Percentiles rank a stretch among this genome's conserved stretches.
Evolutionary conservation across 1,140 invertebrate genomes (phyloP).

Genomic region (Leptinotarsa defecta): DNA sequence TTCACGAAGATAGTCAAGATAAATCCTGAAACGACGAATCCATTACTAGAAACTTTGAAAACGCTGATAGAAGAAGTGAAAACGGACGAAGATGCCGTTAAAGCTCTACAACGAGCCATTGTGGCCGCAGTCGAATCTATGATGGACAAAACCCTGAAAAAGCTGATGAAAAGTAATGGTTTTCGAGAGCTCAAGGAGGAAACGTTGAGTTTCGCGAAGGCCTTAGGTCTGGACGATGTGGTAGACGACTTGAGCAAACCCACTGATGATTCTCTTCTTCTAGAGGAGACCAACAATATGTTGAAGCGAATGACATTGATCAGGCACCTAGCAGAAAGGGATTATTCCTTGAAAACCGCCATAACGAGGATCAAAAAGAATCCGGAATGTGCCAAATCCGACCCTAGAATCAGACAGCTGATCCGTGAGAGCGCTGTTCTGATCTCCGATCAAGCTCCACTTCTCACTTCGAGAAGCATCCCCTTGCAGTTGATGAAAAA

Average conservation of each 20-base stretch:
- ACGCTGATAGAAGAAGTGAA: constrained; percentile 40
- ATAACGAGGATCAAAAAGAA: constrained; percentile 67
- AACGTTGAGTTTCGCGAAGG: constrained; percentile 71
- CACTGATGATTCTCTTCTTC: constrained; percentile 23
- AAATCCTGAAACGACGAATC: constrained; percentile 48
- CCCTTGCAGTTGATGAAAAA: constrained; percentile 67
- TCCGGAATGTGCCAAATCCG: constrained; percentile 67
- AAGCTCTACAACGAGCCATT: constrained; percentile 45
- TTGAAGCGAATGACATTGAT: constrained; percentile 74
- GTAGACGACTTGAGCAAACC: constrained; percentile 54
- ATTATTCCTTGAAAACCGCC: constrained; percentile 65
- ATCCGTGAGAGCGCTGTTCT: constrained; percentile 73
- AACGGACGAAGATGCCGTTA: constrained; percentile 47
- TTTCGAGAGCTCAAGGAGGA: constrained; percentile 60
- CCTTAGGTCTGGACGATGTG: constrained; percentile 69
- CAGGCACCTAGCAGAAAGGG: constrained; percentile 70
- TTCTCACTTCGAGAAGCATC: constrained; percentile 67
- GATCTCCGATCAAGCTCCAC: constrained; percentile 54
- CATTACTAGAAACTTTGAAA: constrained; percentile 45
- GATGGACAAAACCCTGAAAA: constrained; percentile 36
- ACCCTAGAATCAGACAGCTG: constrained; percentile 70
- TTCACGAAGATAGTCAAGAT: constrained; percentile 54
- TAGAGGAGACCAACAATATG: constrained; percentile 65
- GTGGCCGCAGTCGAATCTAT: constrained; percentile 42
- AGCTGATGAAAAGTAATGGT: constrained; percentile 27